These are phyloP conservation scores for Akabosia matsudoensis DNA, from an alignment of 1,140 invertebrate species.

Conservation along the genomic window DNA sequence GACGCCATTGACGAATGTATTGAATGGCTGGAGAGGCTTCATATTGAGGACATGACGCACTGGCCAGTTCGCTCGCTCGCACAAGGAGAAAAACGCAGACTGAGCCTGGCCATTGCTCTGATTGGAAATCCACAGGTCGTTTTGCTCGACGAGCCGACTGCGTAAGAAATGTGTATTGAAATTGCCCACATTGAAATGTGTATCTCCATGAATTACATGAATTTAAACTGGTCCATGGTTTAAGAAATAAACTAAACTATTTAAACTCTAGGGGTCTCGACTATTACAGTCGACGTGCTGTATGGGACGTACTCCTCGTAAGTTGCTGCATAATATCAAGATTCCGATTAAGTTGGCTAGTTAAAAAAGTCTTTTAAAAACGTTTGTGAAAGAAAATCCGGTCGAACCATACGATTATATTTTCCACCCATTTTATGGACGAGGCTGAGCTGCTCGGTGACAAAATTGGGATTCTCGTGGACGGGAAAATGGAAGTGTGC, in stretches of 20 bases:
- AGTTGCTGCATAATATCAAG: not conserved
- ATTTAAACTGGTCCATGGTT: too few species aligned
- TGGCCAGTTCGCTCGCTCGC: not conserved
- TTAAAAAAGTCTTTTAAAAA: not conserved
- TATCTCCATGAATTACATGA: too few species aligned
- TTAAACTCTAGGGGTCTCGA: not conserved
- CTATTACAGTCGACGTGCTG: conserved; percentile 3
- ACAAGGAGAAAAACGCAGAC: not conserved
- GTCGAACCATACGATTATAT: conserved; percentile 52
- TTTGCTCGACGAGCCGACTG: not conserved
- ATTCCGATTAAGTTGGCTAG: too few species aligned
- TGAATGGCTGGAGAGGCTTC: not conserved
- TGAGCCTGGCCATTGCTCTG: not conserved
- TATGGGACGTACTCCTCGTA: not conserved
- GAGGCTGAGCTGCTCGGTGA: conserved; percentile 63
- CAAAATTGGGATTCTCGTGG: conserved; percentile 63
- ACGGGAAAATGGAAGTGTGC: conserved; percentile 60
- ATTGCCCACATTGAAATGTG: not conserved
- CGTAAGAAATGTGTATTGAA: not conserved
- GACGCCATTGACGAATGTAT: not conserved
- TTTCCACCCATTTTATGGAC: conserved; percentile 63
- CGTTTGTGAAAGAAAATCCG: not conserved
- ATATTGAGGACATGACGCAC: not conserved
- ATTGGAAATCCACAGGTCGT: conserved; percentile 5
- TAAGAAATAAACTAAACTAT: too few species aligned